These are phyloP conservation scores for Toxotes lorentzi DNA, from an alignment of 2,797 vertebrate genomes.

Conservation along the genomic window DNA sequence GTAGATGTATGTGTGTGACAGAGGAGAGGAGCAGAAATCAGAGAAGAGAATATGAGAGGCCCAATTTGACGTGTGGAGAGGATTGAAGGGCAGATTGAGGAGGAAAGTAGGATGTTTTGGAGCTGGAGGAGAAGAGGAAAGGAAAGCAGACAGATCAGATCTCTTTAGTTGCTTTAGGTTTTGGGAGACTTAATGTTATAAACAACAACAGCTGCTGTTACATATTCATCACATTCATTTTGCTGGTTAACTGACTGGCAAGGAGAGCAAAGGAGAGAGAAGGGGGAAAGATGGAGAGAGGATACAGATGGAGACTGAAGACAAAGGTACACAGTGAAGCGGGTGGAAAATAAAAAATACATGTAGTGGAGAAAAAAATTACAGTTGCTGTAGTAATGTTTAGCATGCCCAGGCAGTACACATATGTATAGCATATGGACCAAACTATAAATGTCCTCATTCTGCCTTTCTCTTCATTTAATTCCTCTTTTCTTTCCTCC, in stretches of 20 bases:
- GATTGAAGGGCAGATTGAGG: slow-evolving; percentile 4
- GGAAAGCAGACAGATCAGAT: slow-evolving; percentile 46
- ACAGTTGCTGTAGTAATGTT: background rate
- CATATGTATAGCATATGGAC: background rate
- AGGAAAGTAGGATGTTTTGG: slow-evolving; percentile 38
- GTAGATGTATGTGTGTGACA: slow-evolving; percentile 1
- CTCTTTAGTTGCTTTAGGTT: slow-evolving; percentile 54
- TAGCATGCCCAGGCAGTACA: slow-evolving; percentile 3
- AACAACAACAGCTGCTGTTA: slow-evolving; percentile 81
- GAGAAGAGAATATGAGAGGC: background rate
- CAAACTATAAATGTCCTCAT: slow-evolving; percentile 30
- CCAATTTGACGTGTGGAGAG: slow-evolving; percentile 1
- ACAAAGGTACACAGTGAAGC: background rate
- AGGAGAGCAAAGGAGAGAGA: slow-evolving; percentile 37
- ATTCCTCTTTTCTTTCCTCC: slow-evolving; percentile 36
- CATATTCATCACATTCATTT: slow-evolving; percentile 77
- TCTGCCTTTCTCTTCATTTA: slow-evolving; percentile 32
- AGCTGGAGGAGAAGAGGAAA: slow-evolving; percentile 28
- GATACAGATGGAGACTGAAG: slow-evolving; percentile 13
- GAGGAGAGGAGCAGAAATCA: background rate
- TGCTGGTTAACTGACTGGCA: slow-evolving; percentile 58
- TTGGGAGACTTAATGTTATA: slow-evolving; percentile 65
- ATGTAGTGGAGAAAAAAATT: background rate
- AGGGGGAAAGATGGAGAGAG: background rate
- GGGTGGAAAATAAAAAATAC: slow-evolving; percentile 2